These are phyloP conservation scores for Oreocharis arfaki DNA, from an alignment of 2,113 vertebrate genomes.

Conservation along the genomic window DNA sequence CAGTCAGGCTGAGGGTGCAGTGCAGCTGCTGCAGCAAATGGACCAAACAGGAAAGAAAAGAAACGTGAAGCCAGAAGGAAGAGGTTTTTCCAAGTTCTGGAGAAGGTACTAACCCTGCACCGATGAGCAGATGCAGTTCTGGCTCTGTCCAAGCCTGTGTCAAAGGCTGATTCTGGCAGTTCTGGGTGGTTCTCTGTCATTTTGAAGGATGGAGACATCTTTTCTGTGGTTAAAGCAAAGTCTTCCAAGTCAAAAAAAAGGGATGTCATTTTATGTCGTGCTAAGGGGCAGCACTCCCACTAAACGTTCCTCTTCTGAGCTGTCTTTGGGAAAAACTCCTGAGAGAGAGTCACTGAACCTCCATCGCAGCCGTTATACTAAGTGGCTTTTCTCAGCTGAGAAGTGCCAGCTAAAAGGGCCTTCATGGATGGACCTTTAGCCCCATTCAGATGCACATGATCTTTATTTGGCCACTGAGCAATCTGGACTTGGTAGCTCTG, in stretches of 20 bases:
- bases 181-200: neutral
- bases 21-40: neutral
- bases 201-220: neutral
- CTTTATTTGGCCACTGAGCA: neutral
- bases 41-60: neutral
- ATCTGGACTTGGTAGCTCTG: neutral
- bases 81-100: neutral
- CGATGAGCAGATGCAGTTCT: neutral
- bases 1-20: neutral
- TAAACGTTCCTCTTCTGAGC: neutral
- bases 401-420: neutral
- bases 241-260: neutral
- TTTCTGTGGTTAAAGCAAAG: neutral
- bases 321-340: neutral
- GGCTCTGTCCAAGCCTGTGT: neutral
- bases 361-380: neutral
- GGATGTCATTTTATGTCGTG: neutral
- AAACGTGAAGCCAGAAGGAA: neutral
- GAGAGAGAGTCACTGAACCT: neutral
- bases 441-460: neutral
- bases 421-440: neutral
- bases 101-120: neutral
- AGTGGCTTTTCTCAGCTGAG: neutral
- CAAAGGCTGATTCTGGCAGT: neutral
- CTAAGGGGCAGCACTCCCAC: neutral